Base-by-base conservation (phyloP, 2,113 vertebrate species). In the Tricholaema leucomelas region DNA sequence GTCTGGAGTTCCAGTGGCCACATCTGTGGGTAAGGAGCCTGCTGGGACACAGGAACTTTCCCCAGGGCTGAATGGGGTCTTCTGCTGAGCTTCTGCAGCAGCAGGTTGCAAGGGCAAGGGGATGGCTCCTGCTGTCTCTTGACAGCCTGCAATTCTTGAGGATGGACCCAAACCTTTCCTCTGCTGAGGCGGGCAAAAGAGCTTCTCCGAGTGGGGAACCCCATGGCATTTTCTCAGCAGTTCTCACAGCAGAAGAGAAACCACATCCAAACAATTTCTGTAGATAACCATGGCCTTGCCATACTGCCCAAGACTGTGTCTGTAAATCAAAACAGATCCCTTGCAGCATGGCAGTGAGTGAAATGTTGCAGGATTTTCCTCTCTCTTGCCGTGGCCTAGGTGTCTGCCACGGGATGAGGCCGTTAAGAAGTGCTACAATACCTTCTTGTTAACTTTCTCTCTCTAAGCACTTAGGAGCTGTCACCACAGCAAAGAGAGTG, bases 401-500 rank as follows among this genome's bases (percentile, higher is more conserved):
- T 92, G 58, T 83, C 61, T 84, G 54, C 72, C 87, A 77, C 74
- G 48, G 40, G 61, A 92, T 2, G 24, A 15, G 50, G 42, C 79
- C 70, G 46, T 91, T 92, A 95, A 85, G 84, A 64, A 91, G 82
- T 10, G 21, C 28, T 58, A 12, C 17, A 76, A n/a, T 63, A 48
- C 7, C 18, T 83, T 89, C 83, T 16, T 52, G 25, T 85, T 24
- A 48, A 56, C 48, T 58, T 88, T 55, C 75, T 71, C 60, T 92
- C 59, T 88, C 86, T 72, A 24, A 87, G 48, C 15, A 48, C 23
- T 94, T 91, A 81, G 6, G 64, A 92, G 63, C 89, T 88, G 91
- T 77, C 87, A 50, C 24, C 9, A 56, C 11, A 6, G 19, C 17
- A 13, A 12, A n/a, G 54, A 64, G 67, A 91, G 64, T 61, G 89